Base-by-base conservation (phyloP, 1,140 invertebrate species). In the Microplitis mediator region DNA sequence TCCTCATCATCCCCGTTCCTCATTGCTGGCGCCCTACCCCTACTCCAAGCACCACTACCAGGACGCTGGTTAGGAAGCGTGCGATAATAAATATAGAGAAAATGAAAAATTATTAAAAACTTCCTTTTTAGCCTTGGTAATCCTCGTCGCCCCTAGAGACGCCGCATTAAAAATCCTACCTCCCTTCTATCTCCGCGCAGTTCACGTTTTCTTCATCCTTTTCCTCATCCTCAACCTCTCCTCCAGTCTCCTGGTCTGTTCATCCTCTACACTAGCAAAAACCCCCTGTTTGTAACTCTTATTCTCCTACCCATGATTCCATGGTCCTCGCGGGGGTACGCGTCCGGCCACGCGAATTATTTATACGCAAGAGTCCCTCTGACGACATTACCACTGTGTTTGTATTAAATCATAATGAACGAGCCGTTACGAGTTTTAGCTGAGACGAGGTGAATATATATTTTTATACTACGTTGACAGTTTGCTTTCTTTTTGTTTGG, bases 51-150 rank as follows among this genome's bases (percentile, higher is more conserved):
- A 45, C 39, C 3, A 31, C 60, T 68, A 75, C 74, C 81, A 78
- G 76, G 76, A 9, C 67, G 9, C 62, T 70, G 16, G 86, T 85
- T 86, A 86, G 85, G 83, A 86, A 86, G 84, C 82, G 84, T 81
- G 80, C 81, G 84, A 87, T 87, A 87, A 87, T 87, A 87, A 87
- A 86, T 87, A 87, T 86, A 86, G 85, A 85, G 85, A 87, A 86
- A 87, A 87, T 87, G 85, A 86, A 87, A 87, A 87, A 87, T 87
- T 86, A 87, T 87, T 86, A 87, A 86, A 87, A 87, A 87, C 85
- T 87, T 87, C 84, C 85, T 86, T 87, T 87, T 87, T 86, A 85
- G 82, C 84, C 83, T 83, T 81, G 80, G 85, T 85, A 86, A 86
- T 87, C 84, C 84, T 83, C 80, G 83, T 81, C 81, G 84, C 82